Evolutionary conservation across 2,888 invertebrate species (phyloP).

Genomic region (Synergus laeviventris): DNA sequence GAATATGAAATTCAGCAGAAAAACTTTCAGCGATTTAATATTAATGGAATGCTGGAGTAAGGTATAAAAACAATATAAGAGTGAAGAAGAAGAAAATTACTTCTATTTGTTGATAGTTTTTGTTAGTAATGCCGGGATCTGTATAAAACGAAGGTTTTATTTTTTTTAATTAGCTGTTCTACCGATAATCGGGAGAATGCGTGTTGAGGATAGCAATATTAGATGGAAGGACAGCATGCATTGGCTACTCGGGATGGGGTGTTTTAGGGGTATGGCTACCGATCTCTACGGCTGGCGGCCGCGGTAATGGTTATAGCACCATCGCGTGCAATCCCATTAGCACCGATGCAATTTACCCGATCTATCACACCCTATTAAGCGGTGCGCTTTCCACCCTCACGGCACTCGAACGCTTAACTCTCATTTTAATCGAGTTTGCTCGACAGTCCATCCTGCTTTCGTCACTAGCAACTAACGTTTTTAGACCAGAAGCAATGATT

Average conservation of each 20-base stretch:
- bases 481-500: not conserved
- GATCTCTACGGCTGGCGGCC: slow-evolving; percentile 66
- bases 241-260: slow-evolving; percentile 52
- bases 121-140: no score
- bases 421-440: slow-evolving; percentile 65
- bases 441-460: slow-evolving; percentile 36
- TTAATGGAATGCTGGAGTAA: no score
- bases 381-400: slow-evolving; percentile 70
- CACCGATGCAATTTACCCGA: slow-evolving; percentile 76
- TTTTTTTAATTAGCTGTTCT: not conserved
- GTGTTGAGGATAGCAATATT: not conserved
- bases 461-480: not conserved
- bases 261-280: slow-evolving; percentile 50
- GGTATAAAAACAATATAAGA: no score
- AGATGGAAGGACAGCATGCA: slow-evolving; percentile 25
- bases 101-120: no score
- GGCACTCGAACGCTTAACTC: slow-evolving; percentile 70
- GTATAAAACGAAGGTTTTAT: no score
- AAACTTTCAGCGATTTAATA: no score
- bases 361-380: slow-evolving; percentile 76
- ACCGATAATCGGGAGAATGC: not conserved
- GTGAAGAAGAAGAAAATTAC: no score
- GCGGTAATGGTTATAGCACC: slow-evolving; percentile 75
- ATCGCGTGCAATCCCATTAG: slow-evolving; percentile 76
- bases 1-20: no score